Conservation (phyloP, 2,888 invertebrate genomes). For the Onchidella celtica region DNA sequence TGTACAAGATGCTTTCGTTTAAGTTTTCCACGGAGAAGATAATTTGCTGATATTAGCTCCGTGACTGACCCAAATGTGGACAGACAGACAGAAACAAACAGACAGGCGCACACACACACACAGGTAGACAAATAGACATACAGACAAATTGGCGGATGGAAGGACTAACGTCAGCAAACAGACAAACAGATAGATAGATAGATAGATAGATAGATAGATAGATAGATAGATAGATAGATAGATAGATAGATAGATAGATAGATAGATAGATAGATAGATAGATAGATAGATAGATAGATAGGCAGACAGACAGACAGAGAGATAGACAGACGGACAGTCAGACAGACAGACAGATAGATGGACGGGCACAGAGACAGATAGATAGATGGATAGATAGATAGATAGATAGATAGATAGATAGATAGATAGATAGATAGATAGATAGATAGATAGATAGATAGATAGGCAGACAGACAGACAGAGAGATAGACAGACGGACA, state of each 20-base stretch:
- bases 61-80: too few species aligned
- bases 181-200: conserved; percentile 13
- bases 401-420: conserved; percentile 17
- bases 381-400: too few species aligned
- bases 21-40: too few species aligned
- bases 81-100: conserved; percentile 5
- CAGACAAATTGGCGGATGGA: background rate
- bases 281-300: too few species aligned
- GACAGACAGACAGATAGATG: too few species aligned
- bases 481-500: too few species aligned
- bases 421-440: conserved; percentile 16
- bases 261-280: conserved; percentile 18
- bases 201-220: conserved; percentile 6
- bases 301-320: too few species aligned
- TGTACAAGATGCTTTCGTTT: too few species aligned
- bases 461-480: too few species aligned
- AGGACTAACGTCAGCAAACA: background rate
- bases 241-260: conserved; percentile 3
- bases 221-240: conserved; percentile 12
- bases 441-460: conserved; percentile 29
- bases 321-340: too few species aligned
- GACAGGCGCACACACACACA: conserved; percentile 17
- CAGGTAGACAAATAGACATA: conserved; percentile 23
- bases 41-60: too few species aligned
- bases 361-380: too few species aligned